Percentiles rank a stretch among this genome's conserved stretches.
Evolutionary conservation across 2,797 vertebrate species (phyloP).

Genomic region (Betta splendens): DNA sequence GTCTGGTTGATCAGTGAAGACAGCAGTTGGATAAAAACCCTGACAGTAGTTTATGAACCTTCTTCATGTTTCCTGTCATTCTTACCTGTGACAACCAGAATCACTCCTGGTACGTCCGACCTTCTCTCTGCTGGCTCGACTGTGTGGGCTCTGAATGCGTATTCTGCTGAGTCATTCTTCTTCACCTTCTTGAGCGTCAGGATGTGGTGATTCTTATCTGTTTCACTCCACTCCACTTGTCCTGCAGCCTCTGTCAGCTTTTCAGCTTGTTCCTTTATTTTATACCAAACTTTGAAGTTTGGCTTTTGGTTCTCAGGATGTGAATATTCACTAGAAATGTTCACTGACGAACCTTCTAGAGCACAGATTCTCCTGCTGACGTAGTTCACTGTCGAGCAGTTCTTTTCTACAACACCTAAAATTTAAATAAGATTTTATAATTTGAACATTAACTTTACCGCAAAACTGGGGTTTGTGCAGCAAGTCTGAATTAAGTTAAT

Average conservation of each 20-base stretch:
- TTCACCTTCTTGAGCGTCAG: slow-evolving; percentile 28
- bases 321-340: slow-evolving; percentile 11
- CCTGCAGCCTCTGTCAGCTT: accelerated
- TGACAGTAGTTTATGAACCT: too few relatives aligned
- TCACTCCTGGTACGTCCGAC: background rate
- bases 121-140: accelerated
- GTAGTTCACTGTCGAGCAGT: background rate
- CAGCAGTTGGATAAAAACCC: background rate
- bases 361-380: slow-evolving; percentile 31
- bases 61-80: too few relatives aligned
- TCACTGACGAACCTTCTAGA: slow-evolving; percentile 36
- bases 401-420: background rate
- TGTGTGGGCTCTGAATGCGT: slow-evolving; percentile 3
- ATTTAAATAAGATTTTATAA: background rate
- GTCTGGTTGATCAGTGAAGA: background rate
- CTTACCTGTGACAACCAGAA: slow-evolving; percentile 44
- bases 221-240: background rate
- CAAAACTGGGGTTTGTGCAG: too few relatives aligned
- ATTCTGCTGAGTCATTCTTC: slow-evolving; percentile 24
- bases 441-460: too few relatives aligned
- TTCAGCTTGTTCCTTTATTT: accelerated
- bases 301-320: accelerated
- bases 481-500: too few relatives aligned
- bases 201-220: background rate
- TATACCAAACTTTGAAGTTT: background rate